Base-by-base conservation (phyloP, 2,797 vertebrate species). In the Coregonus suidteri region DNA sequence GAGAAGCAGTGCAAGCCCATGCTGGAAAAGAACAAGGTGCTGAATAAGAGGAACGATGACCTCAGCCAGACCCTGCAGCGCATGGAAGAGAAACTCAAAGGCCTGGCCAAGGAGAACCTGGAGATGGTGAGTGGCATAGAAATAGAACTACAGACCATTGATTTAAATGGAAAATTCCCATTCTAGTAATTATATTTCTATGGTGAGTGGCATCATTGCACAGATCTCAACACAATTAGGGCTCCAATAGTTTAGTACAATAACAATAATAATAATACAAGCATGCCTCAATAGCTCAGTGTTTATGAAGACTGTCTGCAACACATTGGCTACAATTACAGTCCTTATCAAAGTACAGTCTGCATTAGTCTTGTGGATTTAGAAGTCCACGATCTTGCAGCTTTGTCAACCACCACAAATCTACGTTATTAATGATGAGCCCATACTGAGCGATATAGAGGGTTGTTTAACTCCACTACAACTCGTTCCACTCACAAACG, bases 1-100 rank as follows among this genome's bases (percentile, higher is more conserved):
- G 97, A 99, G 90, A 99, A 98, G 82, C 98, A 99, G 84, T 98
- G 95, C 86, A 99, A 98, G 89, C 98, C 98, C 65, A 90, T 99
- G 88, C 93, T 99, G 93, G 98, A 99, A 84, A 99, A 96, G 93
- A 99, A 98, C 93, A 99, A 97, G 94, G 94, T 98, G 90, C 91
- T 99, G 87, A 94, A 90, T 52, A 98, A 96, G 93, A 97, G 97
- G 93, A 99, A 99, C 0, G 98, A 99, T 34, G 98, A 99, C 53
- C 90, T 99, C 82, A 96, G 95, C 88, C 95, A 96, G 75, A 96
- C 96, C 1, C 90, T 99, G 79, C 98, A 99, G 84, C 97, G 97
- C 79, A 94, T 97, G 93, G 98, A 99, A 85, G 98, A 99, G 6
- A 99, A 99, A 81, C 90, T 98, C 52, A 99, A 97, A 93, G 89